Evolutionary conservation across 2,888 invertebrate genomes (phyloP).

Genomic region (Strigamia crassipes): DNA sequence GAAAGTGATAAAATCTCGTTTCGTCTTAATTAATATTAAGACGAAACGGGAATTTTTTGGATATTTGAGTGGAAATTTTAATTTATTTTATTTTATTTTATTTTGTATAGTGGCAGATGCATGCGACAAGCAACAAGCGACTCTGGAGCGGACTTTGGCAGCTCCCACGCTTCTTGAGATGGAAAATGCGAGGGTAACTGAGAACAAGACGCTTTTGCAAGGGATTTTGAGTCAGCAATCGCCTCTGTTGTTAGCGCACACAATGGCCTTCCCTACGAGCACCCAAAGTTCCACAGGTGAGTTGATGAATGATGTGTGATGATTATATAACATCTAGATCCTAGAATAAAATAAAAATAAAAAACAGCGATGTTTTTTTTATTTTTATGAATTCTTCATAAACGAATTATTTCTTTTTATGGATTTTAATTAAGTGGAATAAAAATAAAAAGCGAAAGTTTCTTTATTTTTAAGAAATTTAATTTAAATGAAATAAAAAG

Average conservation of each 20-base stretch:
- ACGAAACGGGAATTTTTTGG: background rate
- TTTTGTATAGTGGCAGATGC: conserved; percentile 39
- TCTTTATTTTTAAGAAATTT: no score
- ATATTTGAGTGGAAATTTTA: background rate
- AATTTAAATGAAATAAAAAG: no score
- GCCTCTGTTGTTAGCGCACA: conserved; percentile 60
- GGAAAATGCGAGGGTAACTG: conserved; percentile 54
- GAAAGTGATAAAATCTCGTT: background rate
- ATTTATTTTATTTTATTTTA: background rate
- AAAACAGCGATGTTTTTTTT: background rate
- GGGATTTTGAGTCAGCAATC: conserved; percentile 61
- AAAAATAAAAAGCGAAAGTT: no score
- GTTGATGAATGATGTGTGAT: background rate
- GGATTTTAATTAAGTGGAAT: no score
- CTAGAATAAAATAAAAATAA: background rate
- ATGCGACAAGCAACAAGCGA: conserved; percentile 42
- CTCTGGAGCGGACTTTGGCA: conserved; percentile 15
- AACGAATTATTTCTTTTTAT: no score
- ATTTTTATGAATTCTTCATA: background rate
- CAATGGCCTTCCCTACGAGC: conserved; percentile 70
- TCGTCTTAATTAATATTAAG: background rate
- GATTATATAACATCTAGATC: background rate
- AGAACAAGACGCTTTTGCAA: conserved; percentile 53
- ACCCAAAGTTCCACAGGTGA: conserved; percentile 55
- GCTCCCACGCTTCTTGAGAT: conserved; percentile 51